Base-by-base conservation (phyloP, 1,140 invertebrate species). In the Drosophila prosaltans region DNA sequence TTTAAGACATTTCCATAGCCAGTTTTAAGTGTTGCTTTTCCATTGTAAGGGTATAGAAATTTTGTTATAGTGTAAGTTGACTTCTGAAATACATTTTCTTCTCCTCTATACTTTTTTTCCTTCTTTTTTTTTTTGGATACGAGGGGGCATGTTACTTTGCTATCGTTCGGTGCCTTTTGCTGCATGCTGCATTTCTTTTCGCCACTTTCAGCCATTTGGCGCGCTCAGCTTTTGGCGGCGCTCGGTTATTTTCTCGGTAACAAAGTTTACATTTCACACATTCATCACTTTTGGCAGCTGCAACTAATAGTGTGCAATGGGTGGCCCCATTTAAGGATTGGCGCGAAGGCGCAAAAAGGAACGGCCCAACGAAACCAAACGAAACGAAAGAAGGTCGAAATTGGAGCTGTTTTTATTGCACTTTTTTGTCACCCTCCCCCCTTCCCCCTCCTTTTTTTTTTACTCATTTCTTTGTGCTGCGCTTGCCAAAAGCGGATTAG, bases 221-320 rank as follows among this genome's bases (percentile, higher is more conserved):
- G 71, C 82, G 60, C 59, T 51, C 45, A 67, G 75, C 79, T 79
- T 74, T 84, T 74, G 81, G 77, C 81, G 81, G 45, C 21, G 45
- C 45, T 51, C 82, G 83, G 83, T 88, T 88, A 89, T 83, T 83
- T 65, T 78, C 76, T 89, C 76, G 77, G 84, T 89, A 81, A 89
- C 84, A 89, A 88, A 89, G 84, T 89, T 89, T 89, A 89, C 84
- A 89, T 89, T 89, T 89, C 84, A 89, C 84, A 89, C 84, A 89
- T 89, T 89, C 84, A 89, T 89, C 84, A 89, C 84, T 89, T 89
- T 82, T 89, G 84, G 84, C 84, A 89, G 84, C 84, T 89, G 84
- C 84, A 89, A 89, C 84, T 89, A 89, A 89, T 89, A 89, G 84
- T 89, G 83, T 83, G 77, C 83, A 86, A 80, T 86, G 83, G 78